Evolutionary conservation across 2,797 vertebrate species (phyloP), one percentile per base, ranked within the genome.

Genomic region (Phataginus tetradactyla): DNA sequence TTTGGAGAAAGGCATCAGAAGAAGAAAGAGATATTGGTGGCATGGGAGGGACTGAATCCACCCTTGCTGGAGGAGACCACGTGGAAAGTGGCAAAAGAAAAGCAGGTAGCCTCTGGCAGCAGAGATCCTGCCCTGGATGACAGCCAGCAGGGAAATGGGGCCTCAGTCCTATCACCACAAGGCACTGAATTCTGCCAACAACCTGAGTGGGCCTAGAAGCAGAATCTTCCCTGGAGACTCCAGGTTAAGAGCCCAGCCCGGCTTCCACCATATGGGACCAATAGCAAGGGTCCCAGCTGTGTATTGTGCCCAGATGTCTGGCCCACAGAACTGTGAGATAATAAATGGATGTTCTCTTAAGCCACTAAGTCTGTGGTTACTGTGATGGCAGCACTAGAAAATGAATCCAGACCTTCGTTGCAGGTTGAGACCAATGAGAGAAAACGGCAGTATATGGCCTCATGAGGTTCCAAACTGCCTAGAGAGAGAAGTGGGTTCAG

Each of bases 401-500:
- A 61, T 0, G 3, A 69, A 55, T 9, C 18, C 9, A 55, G 45
- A 79, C 15, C 29, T 86, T 20, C 29, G 53, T 32, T 45, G 29
- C 29, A 61, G 37, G 27, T 29, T 25, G 53, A 86, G 72, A 59
- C 20, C 64, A 14, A 12, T 21, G 78, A 80, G 45, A 80, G 66
- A 80, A 39, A 20, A 18, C 4, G 42, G 23, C 2, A 0, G 12
- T 5, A 2, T 1, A 18, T 4, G 20, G 75, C 23, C 42, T 92
- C 32, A 1, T 3, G n/a, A 55, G 27, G 51, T 5, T 90, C 63
- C n/a, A 0, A 7, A 1, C 0, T 18, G 25, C 21, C 39, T 39
- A 39, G 39, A 8, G 13, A 3, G 20, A 72, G 45, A 75, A 49
- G 53, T 25, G n/a, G n/a, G 37, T 27, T 51, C 69, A 51, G 64